Conservation (phyloP, 2,113 vertebrate species). For the Monopterus albus region DNA sequence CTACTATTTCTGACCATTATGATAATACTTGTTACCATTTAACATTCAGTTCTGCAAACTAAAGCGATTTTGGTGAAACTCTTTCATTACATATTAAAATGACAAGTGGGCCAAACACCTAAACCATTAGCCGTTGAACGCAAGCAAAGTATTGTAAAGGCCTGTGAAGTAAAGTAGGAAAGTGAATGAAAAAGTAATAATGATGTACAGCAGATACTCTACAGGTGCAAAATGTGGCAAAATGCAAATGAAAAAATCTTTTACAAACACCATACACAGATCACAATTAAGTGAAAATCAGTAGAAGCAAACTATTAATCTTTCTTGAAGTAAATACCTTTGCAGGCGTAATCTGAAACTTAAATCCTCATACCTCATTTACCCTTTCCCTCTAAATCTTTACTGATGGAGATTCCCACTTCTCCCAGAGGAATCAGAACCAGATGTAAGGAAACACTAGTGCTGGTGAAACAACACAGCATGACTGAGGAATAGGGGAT, state of each 20-base stretch:
- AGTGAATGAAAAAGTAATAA: too few species aligned
- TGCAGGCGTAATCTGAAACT: slow-evolving; percentile 55
- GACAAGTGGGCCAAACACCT: too few species aligned
- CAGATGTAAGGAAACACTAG: slow-evolving; percentile 70
- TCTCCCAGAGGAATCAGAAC: slow-evolving; percentile 62
- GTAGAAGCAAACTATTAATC: slow-evolving; percentile 40
- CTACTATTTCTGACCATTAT: too few species aligned
- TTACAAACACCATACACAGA: slow-evolving; percentile 22
- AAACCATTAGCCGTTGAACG: too few species aligned
- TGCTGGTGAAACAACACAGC: slow-evolving; percentile 40
- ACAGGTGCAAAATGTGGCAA: not conserved
- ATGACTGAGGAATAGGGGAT: slow-evolving; percentile 51
- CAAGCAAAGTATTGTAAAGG: too few species aligned
- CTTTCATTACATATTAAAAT: too few species aligned
- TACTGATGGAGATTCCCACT: slow-evolving; percentile 57
- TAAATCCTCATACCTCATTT: slow-evolving; percentile 60
- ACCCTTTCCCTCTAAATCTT: slow-evolving; percentile 63
- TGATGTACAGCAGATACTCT: too few species aligned
- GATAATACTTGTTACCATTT: too few species aligned
- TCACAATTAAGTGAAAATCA: slow-evolving; percentile 37
- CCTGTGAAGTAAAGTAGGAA: too few species aligned
- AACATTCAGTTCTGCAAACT: too few species aligned
- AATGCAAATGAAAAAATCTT: not conserved
- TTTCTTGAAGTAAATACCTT: slow-evolving; percentile 51
- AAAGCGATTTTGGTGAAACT: too few species aligned